Evolutionary conservation across 2,888 invertebrate genomes (phyloP), one percentile per base, ranked within the genome.

Genomic region (Lasioglossum pauxillum): DNA sequence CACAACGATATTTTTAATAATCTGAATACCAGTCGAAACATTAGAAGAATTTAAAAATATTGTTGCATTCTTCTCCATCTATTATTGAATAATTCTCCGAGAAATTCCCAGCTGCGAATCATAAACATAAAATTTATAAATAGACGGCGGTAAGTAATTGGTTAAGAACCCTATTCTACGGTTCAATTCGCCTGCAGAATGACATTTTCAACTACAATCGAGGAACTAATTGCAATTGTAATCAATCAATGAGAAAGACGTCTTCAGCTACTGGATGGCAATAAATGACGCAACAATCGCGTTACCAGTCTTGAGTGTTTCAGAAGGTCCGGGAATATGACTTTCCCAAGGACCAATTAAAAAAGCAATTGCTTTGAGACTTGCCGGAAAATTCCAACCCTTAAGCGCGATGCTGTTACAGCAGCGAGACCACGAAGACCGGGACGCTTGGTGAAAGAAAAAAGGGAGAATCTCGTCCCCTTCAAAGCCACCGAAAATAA

Each of bases 401-500:
- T 67, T 35, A 31, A 67, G 19, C 5, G 4, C 38, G 19, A 19
- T 23, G 23, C 69, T 69, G 35, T 19, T 38, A 23, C 35, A 57
- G n/a, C 69, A 19, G 0, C 35, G 1, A 23, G 23, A 38, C 19
- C 23, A 31, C 35, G 19, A 35, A 69, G 23, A 69, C 10, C 69
- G 4, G 1, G 1, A 0, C 67, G 35, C 35, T 8, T 16, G 35
- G 23, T 0, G 23, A 38, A 38, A 23, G 69, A 35, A 35, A 35
- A 38, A 19, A 38, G 38, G 23, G 69, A 23, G 35, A 69, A 38
- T 35, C 69, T 23, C 23, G 69, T 10, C 69, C 69, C 38, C 19
- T 69, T 23, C 35, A 38, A 69, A 35, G 69, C 69, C 69, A 38
- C 69, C 35, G 46, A 73, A 73, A 73, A 31, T 46, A 49, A 73